Evolutionary conservation across 2,797 vertebrate genomes (phyloP).

Genomic region (Catostomus latipinnis): DNA sequence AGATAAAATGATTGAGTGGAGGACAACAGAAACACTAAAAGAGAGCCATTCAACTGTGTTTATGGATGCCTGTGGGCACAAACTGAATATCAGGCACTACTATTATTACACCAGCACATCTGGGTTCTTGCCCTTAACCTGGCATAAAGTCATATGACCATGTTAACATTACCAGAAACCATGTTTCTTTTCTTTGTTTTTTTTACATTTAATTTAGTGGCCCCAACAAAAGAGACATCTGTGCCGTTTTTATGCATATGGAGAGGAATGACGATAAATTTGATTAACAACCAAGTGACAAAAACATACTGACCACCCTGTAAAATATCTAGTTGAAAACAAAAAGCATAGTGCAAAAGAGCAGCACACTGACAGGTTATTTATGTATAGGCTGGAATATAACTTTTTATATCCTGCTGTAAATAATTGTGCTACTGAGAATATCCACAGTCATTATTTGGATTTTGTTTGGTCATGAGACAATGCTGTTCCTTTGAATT

Average conservation of each 20-base stretch:
- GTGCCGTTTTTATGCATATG: slow-evolving; percentile 11
- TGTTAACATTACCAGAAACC: not conserved
- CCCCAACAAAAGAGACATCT: slow-evolving; percentile 3
- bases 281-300: slow-evolving; percentile 27
- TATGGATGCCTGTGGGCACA: slow-evolving; percentile 25
- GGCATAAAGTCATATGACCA: not conserved
- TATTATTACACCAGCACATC: slow-evolving; percentile 21
- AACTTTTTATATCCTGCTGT: not conserved
- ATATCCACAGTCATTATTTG: not conserved
- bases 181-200: no score
- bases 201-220: slow-evolving; percentile 9
- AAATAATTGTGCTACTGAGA: not conserved
- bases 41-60: not conserved
- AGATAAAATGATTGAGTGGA: slow-evolving; percentile 3
- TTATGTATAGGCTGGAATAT: not conserved
- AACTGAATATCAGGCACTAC: not conserved
- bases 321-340: not conserved
- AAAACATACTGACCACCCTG: slow-evolving; percentile 16
- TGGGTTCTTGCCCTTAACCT: not conserved
- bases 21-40: slow-evolving; percentile 10
- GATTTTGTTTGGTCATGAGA: slow-evolving; percentile 17
- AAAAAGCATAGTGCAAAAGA: not conserved
- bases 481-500: no score
- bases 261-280: slow-evolving; percentile 23
- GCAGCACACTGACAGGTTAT: slow-evolving; percentile 5